These are phyloP conservation scores for Argya squamiceps DNA, from an alignment of 2,797 vertebrate species.

Conservation along the genomic window DNA sequence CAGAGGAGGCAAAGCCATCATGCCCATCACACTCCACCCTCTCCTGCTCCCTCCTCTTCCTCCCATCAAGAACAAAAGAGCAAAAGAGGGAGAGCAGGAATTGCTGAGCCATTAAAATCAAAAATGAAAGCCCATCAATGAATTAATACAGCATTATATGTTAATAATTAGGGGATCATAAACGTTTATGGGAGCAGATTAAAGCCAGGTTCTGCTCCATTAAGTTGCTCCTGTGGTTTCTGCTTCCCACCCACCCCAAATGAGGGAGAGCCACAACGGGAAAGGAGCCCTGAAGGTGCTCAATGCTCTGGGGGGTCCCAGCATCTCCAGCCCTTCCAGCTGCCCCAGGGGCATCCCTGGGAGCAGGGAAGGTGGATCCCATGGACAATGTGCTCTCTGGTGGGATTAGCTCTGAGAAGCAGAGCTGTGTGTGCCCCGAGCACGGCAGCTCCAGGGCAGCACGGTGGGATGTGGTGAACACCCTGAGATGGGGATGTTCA, in stretches of 20 bases:
- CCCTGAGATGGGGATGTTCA: neutral
- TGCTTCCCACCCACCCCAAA: neutral
- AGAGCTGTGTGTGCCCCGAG: neutral
- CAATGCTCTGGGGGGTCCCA: fast-evolving
- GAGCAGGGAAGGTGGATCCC: fast-evolving
- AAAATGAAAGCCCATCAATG: constrained; percentile 70
- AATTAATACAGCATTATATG: constrained; percentile 76
- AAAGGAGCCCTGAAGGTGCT: neutral
- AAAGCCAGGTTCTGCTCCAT: constrained; percentile 73
- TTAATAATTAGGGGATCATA: constrained; percentile 74
- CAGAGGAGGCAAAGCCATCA: neutral
- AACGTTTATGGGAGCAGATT: constrained; percentile 74
- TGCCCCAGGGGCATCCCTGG: neutral
- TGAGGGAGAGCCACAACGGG: neutral
- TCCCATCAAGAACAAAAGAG: constrained; percentile 5
- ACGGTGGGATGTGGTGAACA: fast-evolving
- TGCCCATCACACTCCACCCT: fast-evolving
- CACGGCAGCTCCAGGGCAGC: neutral
- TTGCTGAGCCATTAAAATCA: constrained; percentile 22
- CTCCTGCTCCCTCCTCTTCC: neutral
- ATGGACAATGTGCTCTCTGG: fast-evolving
- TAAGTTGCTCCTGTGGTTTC: constrained; percentile 33
- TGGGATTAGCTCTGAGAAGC: fast-evolving
- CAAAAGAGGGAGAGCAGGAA: neutral
- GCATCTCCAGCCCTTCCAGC: neutral